Base-by-base conservation (phyloP, 2,113 vertebrate species). In the Sturnus vulgaris region DNA sequence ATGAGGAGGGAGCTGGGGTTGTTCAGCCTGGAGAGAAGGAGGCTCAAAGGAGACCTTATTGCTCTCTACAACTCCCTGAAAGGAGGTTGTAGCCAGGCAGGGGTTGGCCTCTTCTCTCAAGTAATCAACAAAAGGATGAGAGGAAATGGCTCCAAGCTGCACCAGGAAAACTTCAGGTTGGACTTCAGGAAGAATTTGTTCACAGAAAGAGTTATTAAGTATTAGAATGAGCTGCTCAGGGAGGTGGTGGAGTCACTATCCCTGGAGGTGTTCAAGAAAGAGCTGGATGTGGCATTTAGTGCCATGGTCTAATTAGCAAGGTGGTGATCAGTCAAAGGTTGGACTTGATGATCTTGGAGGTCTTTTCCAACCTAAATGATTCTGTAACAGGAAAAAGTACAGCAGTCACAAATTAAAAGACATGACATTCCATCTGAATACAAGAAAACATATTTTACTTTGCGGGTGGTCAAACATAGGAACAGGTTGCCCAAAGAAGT, bases 21-120 rank as follows among this genome's bases (percentile, higher is more conserved):
- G 30, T 31, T 42, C 12, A 63, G 12, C 8, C 27, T 56, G 25
- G 31, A 56, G 30, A 53, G 76, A 25, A 68, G 11, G 8, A 76
- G 40, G 30, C 30, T 69, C 40, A 35, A 4, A 25, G 12, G 55
- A 9, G 21, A 55, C 15, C 21, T 55, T 69, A 31, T 19, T 1
- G 0, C 55, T 35, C 28, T 60, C 63, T 61, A 35, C 24, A 40
- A 9, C 10, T 2, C 7, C 22, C 31, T 49, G 44, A 66, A 66
- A 52, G 28, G 28, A 46, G 28, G 4, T 1, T 52, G 18, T 23
- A 56, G 15, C 12, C 25, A 8, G 8, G 24, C 0, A 0, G 13
- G 25, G 3, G 5, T 37, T 3, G 0, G 18, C 6, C 49, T 63
- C 42, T 77, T 49, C 49, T 70, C 35, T 35, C 31, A 24, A 6